Evolutionary conservation across 2,113 vertebrate species (phyloP).

Genomic region (Dromaius novaehollandiae): DNA sequence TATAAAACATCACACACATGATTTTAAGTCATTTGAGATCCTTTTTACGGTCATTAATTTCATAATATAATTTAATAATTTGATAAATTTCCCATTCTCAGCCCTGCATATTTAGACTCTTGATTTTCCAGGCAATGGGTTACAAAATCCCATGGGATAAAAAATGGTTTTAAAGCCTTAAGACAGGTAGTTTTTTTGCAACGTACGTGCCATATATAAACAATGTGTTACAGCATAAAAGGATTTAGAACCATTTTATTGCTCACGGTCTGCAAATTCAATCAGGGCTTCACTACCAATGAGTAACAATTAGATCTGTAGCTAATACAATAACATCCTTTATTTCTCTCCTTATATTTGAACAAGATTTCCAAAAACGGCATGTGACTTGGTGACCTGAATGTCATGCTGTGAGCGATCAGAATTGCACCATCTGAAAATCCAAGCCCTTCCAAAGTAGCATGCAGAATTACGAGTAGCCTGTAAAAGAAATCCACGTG

Average conservation of each 20-base stretch:
- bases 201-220: neutral
- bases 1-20: neutral
- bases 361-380: neutral
- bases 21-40: neutral
- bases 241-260: neutral
- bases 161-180: neutral
- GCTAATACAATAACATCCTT: neutral
- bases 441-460: fast-evolving
- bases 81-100: neutral
- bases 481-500: neutral
- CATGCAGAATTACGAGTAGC: neutral
- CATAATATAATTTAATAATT: neutral
- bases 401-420: neutral
- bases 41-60: neutral
- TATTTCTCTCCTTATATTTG: neutral
- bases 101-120: neutral
- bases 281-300: neutral
- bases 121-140: neutral
- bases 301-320: neutral
- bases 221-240: neutral
- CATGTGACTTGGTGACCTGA: neutral
- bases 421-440: neutral
- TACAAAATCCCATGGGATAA: neutral
- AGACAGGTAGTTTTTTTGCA: neutral
- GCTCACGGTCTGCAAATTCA: neutral